Base-by-base conservation (phyloP, 2,113 vertebrate genomes). In the Puntigrus tetrazona region DNA sequence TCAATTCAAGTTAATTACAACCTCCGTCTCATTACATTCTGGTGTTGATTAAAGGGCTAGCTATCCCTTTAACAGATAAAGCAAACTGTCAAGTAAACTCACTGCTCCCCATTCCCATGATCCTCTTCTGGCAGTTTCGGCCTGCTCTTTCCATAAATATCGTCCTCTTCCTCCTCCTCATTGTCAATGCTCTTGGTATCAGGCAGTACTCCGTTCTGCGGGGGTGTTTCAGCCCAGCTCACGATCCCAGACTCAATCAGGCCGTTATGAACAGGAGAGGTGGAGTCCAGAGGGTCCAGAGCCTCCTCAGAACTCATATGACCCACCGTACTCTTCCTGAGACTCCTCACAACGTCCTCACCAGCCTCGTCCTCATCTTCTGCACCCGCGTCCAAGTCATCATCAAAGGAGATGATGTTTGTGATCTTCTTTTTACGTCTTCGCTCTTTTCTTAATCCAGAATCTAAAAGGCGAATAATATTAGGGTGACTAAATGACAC, bases 341-440 rank as follows among this genome's bases (percentile, higher is more conserved):
- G 78, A n/a, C 70, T 83, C 41, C 38, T 74, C 20, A 70, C 36
- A 7, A 57, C 2, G 0, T 47, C 83, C 45, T 57, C 85, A 7
- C 18, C 55, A 22, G 75, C 85, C 47, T 88, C 87, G 1, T 88
- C 88, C 43, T 87, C 87, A 45, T 88, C 92, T 88, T 94, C 93
- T 67, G 95, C 96, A 2, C 96, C 97, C 7, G 87, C 92, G 0
- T 97, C 96, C 70, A 97, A 94, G 22, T 95, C 94, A 36, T 95
- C 94, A 38, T 98, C 97, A 87, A 99, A 99, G 3, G 97, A 99
- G 87, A 99, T 99, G 7, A 99, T 99, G 92, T 98, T 97, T 77
- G 97, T 97, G 92, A 99, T 93, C 90, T 97, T 98, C 91, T 98
- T 99, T 91, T 96, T 99, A 92, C 96, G 96, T 81, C 96, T 96